Conservation (phyloP, 1,140 invertebrate genomes). For the Mya arenaria region DNA sequence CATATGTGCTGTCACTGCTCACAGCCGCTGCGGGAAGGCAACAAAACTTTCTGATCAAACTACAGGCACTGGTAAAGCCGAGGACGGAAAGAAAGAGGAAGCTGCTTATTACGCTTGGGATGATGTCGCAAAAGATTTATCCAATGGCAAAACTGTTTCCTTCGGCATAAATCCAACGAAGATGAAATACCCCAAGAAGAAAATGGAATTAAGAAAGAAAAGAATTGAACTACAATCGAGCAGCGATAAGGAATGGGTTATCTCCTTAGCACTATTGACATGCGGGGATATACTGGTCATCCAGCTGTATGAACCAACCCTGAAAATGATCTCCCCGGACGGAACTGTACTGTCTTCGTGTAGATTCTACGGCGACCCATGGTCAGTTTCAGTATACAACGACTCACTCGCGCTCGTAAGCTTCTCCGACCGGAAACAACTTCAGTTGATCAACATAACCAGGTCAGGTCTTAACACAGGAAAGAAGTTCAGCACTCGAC, state of each 20-base stretch:
- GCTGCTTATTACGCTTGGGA: constrained; percentile 1
- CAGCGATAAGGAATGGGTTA: constrained; percentile 35
- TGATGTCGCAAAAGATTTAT: neutral
- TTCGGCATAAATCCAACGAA: neutral
- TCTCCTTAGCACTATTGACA: constrained; percentile 30
- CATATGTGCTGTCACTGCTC: constrained; percentile 23
- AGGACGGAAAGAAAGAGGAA: too few species aligned
- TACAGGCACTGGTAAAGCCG: too few species aligned
- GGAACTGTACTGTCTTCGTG: constrained; percentile 15
- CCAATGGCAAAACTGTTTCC: neutral
- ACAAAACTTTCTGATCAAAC: too few species aligned
- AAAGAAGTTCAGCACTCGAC: constrained; percentile 15
- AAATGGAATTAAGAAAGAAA: constrained; percentile 29
- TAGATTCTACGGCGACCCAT: constrained; percentile 14
- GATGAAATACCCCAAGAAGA: constrained; percentile 4
- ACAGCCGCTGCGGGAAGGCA: constrained; percentile 8
- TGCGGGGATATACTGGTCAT: constrained; percentile 33
- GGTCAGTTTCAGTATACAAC: constrained; percentile 34
- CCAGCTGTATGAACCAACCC: constrained; percentile 13
- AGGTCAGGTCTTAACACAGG: neutral
- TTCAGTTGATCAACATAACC: constrained; percentile 33
- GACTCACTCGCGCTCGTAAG: constrained; percentile 30
- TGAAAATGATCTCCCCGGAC: constrained; percentile 27
- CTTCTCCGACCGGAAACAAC: constrained; percentile 42
- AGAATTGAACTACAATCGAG: constrained; percentile 1